phyloP scores from a whole-genome alignment of 2,888 invertebrate genomes.

The Macrostomum cliftonense region DNA sequence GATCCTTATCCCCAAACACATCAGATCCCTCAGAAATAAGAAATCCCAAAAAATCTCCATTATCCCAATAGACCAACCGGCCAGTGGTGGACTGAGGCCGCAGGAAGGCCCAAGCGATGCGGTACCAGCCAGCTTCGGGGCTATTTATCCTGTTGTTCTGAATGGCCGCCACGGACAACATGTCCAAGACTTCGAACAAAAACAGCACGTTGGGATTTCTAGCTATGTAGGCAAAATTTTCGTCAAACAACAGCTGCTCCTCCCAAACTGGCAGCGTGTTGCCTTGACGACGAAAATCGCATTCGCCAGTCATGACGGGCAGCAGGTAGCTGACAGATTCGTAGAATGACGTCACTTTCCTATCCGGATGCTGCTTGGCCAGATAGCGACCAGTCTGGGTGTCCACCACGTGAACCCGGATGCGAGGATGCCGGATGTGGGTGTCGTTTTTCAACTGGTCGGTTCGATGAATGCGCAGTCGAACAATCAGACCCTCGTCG shows the following conservation, averaged over 20 bases:
- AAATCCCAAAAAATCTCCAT: too few relatives aligned
- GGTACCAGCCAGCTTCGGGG: slow-evolving; percentile 44
- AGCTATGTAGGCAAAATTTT: slow-evolving; percentile 39
- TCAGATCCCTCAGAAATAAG: too few relatives aligned
- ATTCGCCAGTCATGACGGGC: slow-evolving; percentile 47
- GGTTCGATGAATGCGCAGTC: slow-evolving; percentile 44
- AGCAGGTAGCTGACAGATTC: slow-evolving; percentile 40
- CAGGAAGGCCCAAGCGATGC: slow-evolving; percentile 52
- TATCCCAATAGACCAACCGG: too few relatives aligned
- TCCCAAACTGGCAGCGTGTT: slow-evolving; percentile 47
- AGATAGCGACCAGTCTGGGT: slow-evolving; percentile 43
- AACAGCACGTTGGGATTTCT: slow-evolving; percentile 37
- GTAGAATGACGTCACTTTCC: slow-evolving; percentile 41
- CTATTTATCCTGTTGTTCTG: slow-evolving; percentile 17
- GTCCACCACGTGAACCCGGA: slow-evolving; percentile 47
- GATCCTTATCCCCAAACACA: too few relatives aligned
- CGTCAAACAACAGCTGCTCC: slow-evolving; percentile 48
- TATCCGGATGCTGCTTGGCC: slow-evolving; percentile 37
- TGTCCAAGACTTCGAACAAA: slow-evolving; percentile 40
- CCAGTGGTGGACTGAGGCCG: slow-evolving; percentile 3
- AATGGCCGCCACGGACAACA: slow-evolving; percentile 18
- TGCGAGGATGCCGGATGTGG: slow-evolving; percentile 46
- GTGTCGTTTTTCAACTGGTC: slow-evolving; percentile 46
- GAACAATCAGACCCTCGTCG: slow-evolving; percentile 36
- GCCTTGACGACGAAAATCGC: slow-evolving; percentile 45